phyloP scores from a whole-genome alignment of 2,888 invertebrate species.

The Philopedon plagiatum region DNA sequence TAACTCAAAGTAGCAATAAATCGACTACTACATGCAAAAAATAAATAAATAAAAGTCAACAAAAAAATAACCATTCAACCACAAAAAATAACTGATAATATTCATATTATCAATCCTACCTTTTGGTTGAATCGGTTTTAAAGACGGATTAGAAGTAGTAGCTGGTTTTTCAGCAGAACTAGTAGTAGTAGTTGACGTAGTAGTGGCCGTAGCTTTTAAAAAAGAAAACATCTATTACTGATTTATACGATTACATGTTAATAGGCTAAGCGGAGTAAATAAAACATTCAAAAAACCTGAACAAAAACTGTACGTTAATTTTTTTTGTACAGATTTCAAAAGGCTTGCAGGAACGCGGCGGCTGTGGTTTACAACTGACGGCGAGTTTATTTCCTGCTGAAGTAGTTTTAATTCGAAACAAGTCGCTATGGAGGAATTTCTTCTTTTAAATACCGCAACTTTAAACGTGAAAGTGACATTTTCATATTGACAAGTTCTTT shows the following conservation, averaged over 20 bases:
- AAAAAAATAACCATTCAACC: constrained; percentile 29
- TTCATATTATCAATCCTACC: constrained; percentile 61
- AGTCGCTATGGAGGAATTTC: too few relatives aligned
- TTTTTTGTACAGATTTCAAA: too few relatives aligned
- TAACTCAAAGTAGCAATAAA: not conserved
- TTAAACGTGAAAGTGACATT: too few relatives aligned
- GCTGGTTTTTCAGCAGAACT: constrained; percentile 64
- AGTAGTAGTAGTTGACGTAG: constrained; percentile 63
- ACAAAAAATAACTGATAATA: constrained; percentile 27
- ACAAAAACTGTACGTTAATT: too few relatives aligned
- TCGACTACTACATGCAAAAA: constrained; percentile 33
- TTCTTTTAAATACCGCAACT: too few relatives aligned
- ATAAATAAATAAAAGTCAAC: constrained; percentile 17
- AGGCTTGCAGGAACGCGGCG: too few relatives aligned
- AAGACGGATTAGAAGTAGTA: constrained; percentile 63
- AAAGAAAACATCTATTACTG: constrained; percentile 42
- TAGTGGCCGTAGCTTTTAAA: constrained; percentile 63
- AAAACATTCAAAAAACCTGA: too few relatives aligned
- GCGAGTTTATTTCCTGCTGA: too few relatives aligned
- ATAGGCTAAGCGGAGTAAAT: too few relatives aligned
- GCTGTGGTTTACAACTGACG: too few relatives aligned
- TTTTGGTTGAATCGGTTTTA: constrained; percentile 67
- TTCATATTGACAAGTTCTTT: too few relatives aligned
- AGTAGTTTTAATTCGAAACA: too few relatives aligned
- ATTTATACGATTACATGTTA: not conserved